Percentiles rank a stretch among this genome's conserved stretches.
These are phyloP conservation scores for Palythoa grandis DNA, from an alignment of 92 coral and sea anemone genomes.

Conservation along the genomic window DNA sequence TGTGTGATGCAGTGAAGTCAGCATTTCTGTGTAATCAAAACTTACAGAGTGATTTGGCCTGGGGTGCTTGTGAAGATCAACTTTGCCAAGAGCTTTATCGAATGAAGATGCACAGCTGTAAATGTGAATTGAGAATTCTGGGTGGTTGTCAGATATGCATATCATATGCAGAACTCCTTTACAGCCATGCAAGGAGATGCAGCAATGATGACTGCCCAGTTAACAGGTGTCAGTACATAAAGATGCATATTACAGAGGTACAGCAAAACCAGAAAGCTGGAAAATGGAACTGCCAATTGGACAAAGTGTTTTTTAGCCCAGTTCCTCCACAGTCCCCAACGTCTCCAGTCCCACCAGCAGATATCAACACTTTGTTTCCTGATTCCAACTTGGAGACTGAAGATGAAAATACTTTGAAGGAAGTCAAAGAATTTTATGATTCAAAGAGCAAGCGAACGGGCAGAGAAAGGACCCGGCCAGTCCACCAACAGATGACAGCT, in stretches of 20 bases:
- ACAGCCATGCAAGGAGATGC: slow-evolving; percentile 52
- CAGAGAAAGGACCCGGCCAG: not conserved
- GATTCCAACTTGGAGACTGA: not conserved
- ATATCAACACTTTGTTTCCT: not conserved
- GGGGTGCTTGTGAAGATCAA: slow-evolving; percentile 23
- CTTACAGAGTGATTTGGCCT: slow-evolving; percentile 2
- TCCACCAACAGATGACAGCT: not conserved
- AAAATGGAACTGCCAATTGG: slow-evolving; percentile 49
- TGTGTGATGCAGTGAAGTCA: not conserved
- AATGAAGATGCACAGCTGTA: slow-evolving; percentile 47
- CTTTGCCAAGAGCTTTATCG: slow-evolving; percentile 47
- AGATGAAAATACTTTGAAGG: not conserved
- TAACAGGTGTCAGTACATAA: slow-evolving; percentile 50
- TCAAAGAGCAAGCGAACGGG: not conserved
- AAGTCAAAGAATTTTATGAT: not conserved
- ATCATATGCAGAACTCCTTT: slow-evolving; percentile 10
- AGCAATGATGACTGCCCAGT: slow-evolving; percentile 33
- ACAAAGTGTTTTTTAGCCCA: slow-evolving; percentile 52
- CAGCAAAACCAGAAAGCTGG: not conserved
- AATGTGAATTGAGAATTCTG: slow-evolving; percentile 46
- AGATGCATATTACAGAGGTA: slow-evolving; percentile 19
- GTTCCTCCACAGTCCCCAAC: slow-evolving; percentile 9
- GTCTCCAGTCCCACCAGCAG: not conserved
- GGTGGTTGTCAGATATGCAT: slow-evolving; percentile 59
- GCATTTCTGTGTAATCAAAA: slow-evolving; percentile 28